A percentile compares a stretch with the other conserved stretches of the same genome.
phyloP scores from a whole-genome alignment of 2,113 vertebrate species.

The Sorex fumeus region DNA sequence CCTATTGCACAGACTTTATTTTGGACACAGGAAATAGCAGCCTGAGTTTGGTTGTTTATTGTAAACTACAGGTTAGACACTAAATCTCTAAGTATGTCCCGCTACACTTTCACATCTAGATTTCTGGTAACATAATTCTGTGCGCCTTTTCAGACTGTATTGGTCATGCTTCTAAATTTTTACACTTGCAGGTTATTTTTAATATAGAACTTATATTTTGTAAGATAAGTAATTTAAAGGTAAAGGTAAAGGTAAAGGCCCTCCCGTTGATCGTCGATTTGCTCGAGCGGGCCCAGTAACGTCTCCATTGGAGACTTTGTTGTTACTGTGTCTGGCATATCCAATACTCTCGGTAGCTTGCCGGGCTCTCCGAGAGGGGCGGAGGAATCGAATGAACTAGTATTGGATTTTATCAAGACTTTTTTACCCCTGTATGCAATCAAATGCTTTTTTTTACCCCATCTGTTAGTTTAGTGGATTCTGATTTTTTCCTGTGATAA shows the following conservation, averaged over 20 bases:
- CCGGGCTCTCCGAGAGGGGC: too few relatives aligned
- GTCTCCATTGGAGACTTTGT: too few relatives aligned
- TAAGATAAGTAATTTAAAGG: neutral
- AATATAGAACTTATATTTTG: neutral
- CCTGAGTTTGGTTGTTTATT: neutral
- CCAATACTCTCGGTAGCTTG: too few relatives aligned
- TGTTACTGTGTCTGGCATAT: too few relatives aligned
- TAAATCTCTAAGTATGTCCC: neutral
- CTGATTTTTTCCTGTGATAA: neutral
- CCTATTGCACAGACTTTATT: neutral
- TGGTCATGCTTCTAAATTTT: neutral
- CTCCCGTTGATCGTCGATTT: too few relatives aligned
- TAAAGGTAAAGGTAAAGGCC: too few relatives aligned
- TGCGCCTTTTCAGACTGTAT: constrained; percentile 21
- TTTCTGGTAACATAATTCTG: neutral
- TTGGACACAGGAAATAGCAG: neutral
- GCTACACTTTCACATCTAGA: neutral
- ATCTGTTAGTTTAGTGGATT: neutral
- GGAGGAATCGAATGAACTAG: too few relatives aligned
- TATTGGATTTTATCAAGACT: neutral
- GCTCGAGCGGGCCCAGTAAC: too few relatives aligned
- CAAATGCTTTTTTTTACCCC: neutral
- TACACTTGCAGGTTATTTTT: constrained; percentile 2
- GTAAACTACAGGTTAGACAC: neutral
- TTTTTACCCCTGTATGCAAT: neutral